A percentile compares a stretch with the other conserved stretches of the same genome.
phyloP scores from a whole-genome alignment of 2,888 invertebrate species.

The Aspidiotus rigidus region DNA sequence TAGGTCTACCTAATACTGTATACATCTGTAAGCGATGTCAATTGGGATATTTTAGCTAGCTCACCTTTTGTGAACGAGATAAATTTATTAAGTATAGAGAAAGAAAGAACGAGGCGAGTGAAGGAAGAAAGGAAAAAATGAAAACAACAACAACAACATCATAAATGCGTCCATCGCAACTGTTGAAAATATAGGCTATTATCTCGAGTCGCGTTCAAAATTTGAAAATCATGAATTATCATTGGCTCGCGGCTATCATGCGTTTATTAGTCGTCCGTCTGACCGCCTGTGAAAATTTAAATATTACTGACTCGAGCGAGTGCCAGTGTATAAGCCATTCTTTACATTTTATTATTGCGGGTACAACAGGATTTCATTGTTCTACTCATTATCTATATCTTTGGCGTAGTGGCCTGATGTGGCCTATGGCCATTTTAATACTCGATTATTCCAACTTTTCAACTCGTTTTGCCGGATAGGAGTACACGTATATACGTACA shows the following conservation, averaged over 20 bases:
- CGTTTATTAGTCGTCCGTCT: slow-evolving; percentile 19
- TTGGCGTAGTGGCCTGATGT: slow-evolving; percentile 9
- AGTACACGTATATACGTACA: no score
- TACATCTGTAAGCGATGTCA: no score
- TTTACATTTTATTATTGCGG: slow-evolving; percentile 30
- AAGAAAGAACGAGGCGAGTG: no score
- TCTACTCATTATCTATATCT: slow-evolving; percentile 33
- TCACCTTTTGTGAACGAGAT: no score
- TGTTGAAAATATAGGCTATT: slow-evolving; percentile 10
- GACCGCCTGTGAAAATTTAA: slow-evolving; percentile 30
- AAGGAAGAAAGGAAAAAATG: no score
- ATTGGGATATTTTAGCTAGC: no score
- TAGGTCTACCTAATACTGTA: no score
- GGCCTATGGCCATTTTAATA: slow-evolving; percentile 28
- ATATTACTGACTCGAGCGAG: slow-evolving; percentile 13
- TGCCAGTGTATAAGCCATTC: slow-evolving; percentile 16
- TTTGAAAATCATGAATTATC: slow-evolving; percentile 31
- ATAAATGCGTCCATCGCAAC: neutral
- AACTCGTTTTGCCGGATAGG: slow-evolving; percentile 20
- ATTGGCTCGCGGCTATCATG: slow-evolving; percentile 33
- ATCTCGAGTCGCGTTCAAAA: slow-evolving; percentile 31
- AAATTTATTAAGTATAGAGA: no score
- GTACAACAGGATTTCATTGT: slow-evolving; percentile 27
- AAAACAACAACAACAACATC: no score
- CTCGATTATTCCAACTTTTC: slow-evolving; percentile 21